phyloP scores from a whole-genome alignment of 2,113 vertebrate species.

The Ctenodactylus gundi region DNA sequence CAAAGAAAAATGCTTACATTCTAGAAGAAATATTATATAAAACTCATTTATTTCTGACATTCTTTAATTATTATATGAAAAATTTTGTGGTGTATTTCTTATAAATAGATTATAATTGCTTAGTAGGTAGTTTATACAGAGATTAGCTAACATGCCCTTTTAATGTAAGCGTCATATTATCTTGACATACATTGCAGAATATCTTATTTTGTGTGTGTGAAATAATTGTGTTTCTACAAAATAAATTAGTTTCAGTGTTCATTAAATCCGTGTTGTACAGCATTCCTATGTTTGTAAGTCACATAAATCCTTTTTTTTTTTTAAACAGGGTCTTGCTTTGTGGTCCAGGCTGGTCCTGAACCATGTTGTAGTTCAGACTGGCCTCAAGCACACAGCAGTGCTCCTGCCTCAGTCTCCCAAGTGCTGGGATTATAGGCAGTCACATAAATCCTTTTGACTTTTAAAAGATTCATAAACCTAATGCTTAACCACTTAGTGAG shows the following conservation, averaged over 20 bases:
- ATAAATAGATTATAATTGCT: not conserved
- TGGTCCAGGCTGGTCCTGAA: no score
- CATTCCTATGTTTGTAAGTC: not conserved
- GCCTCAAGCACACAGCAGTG: no score
- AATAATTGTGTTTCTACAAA: conserved; percentile 25
- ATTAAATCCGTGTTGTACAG: not conserved
- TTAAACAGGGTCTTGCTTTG: no score
- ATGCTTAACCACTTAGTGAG: not conserved
- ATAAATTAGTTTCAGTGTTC: not conserved
- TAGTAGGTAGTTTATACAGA: not conserved
- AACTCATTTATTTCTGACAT: not conserved
- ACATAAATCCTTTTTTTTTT: not conserved
- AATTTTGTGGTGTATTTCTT: not conserved
- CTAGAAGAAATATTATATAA: not conserved
- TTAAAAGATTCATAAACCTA: not conserved
- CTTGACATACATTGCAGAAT: not conserved
- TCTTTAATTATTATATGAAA: not conserved
- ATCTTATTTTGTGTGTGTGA: not conserved
- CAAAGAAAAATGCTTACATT: conserved; percentile 27
- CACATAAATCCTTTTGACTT: not conserved
- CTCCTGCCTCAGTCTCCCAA: no score
- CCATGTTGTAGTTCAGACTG: no score
- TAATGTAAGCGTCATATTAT: not conserved
- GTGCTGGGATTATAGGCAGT: no score
- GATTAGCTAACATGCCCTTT: not conserved